Evolutionary conservation across 2,113 vertebrate species (phyloP), one percentile per base, ranked within the genome.

Genomic region (Siniperca chuatsi): DNA sequence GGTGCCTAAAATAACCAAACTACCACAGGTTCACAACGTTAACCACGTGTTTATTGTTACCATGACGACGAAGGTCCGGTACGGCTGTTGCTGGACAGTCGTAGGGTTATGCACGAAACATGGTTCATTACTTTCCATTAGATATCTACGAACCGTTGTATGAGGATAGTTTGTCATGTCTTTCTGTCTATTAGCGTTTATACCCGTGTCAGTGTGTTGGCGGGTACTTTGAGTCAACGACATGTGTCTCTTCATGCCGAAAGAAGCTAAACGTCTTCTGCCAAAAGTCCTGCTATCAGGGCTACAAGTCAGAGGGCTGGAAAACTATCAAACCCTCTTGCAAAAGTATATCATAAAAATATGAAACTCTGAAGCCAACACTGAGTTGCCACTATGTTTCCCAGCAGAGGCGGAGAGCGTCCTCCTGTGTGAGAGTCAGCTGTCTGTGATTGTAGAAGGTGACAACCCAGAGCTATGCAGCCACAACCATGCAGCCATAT

Each of bases 371-470:
- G 55, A 21, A 69, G 21, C 55, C 68, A 65, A 15, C 4, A 25
- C 68, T 86, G 67, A 70, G n/a, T 61, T 60, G 21, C n/a, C 68
- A 35, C 55, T 18, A 11, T 64, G 74, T 54, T 82, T 80, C 44
- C n/a, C 46, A 55, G 54, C 40, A 60, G 23, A 46, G 58, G 5
- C 78, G 42, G 42, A 33, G 23, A 11, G 35, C 9, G 29, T 58
- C 61, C 23, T 65, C 25, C 58, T 71, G 80, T 48, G 58, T 78
- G 75, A 55, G 75, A 54, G 58, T 93, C 93, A 93, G 93, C 91
- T 92, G 92, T 75, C 60, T 77, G 89, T 75, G 81, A 91, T 25
- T 72, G 67, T 25, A 91, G 90, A 94, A 88, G 35, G 85, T 86
- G 89, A 75, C n/a, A 93, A 86, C 44, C 48, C 25, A 44, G 37